Conservation (phyloP, 2,113 vertebrate species). For the Solenodon paradoxus region DNA sequence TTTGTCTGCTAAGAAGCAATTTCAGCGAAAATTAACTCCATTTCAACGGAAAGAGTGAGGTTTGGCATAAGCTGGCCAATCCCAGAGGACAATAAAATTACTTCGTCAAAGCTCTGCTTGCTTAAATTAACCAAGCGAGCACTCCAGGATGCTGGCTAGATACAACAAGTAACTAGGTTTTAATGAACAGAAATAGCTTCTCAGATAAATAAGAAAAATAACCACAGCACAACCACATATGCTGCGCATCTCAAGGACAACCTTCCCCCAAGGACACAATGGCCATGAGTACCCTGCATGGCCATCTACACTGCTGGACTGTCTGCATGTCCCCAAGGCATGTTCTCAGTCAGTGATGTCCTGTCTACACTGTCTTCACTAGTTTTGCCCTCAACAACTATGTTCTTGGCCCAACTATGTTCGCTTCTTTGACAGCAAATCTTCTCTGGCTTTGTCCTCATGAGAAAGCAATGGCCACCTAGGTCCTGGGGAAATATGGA, state of each 20-base stretch:
- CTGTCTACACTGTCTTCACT: not conserved
- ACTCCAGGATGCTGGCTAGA: conserved; percentile 84
- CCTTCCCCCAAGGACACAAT: not conserved
- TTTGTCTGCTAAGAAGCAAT: conserved; percentile 90
- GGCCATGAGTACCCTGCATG: rapidly evolving
- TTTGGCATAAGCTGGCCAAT: conserved; percentile 85
- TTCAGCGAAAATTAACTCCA: conserved; percentile 90
- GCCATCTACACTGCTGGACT: not conserved
- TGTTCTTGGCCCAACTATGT: not conserved
- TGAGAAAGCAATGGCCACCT: not conserved
- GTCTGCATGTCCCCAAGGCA: not conserved
- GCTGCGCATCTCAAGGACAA: conserved; percentile 30
- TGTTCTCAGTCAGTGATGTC: not conserved
- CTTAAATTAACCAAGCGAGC: conserved; percentile 88
- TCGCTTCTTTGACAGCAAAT: not conserved
- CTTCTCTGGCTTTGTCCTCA: not conserved
- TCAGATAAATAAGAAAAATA: conserved; percentile 82
- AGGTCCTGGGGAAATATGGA: not conserved
- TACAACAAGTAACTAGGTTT: conserved; percentile 83
- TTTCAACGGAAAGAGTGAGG: conserved; percentile 87
- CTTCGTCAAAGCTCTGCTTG: conserved; percentile 86
- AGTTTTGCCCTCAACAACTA: not conserved
- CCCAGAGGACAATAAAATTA: conserved; percentile 87
- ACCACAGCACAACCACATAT: not conserved
- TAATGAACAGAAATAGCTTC: conserved; percentile 87